Evolutionary conservation across 2,797 vertebrate species (phyloP).

Genomic region (Threskiornis aethiopicus): DNA sequence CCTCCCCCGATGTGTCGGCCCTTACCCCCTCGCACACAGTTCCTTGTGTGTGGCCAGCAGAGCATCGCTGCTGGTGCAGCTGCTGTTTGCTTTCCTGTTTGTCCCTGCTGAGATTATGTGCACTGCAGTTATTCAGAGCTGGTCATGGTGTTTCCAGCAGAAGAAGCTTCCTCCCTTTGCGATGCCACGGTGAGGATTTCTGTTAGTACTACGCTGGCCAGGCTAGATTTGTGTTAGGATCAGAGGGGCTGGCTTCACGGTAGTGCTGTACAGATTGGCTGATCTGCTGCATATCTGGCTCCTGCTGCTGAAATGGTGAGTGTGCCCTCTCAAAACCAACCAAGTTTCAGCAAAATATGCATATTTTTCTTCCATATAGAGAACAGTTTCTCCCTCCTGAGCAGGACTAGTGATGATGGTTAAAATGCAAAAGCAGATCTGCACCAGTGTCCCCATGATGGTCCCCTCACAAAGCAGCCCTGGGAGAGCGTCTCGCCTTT

Average conservation of each 20-base stretch:
- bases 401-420: background rate
- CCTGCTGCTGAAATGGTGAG: conserved; percentile 10
- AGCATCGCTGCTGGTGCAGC: background rate
- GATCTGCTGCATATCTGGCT: background rate
- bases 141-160: background rate
- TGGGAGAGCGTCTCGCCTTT: background rate
- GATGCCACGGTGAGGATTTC: background rate
- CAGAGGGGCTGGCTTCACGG: background rate
- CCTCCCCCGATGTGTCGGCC: background rate
- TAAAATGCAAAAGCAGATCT: background rate
- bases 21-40: background rate
- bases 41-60: background rate
- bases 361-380: accelerated
- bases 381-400: background rate
- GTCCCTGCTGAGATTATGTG: background rate
- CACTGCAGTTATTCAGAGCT: background rate
- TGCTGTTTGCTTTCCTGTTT: background rate
- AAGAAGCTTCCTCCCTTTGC: background rate
- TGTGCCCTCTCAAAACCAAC: background rate
- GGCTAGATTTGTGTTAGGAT: background rate
- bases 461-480: background rate
- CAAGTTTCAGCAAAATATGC: background rate
- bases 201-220: background rate
- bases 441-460: background rate
- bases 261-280: background rate